phyloP scores from a whole-genome alignment of 2,888 invertebrate species.

The Teleiodes luculella region DNA sequence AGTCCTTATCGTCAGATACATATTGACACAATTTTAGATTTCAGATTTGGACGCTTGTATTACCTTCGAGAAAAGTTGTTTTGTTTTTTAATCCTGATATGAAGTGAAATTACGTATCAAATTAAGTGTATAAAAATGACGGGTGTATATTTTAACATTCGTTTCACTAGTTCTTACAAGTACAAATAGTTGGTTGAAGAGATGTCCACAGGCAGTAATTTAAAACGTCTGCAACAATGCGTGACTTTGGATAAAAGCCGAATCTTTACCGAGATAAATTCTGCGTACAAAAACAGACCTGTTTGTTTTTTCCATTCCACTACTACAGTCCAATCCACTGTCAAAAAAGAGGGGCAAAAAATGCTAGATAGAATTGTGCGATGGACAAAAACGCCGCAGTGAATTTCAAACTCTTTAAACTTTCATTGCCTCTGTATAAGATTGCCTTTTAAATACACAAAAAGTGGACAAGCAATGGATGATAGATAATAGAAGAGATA shows the following conservation, averaged over 20 bases:
- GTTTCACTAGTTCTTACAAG: background rate
- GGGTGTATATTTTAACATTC: too few relatives aligned
- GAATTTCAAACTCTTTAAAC: background rate
- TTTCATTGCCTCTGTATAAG: background rate
- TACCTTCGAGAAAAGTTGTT: too few relatives aligned
- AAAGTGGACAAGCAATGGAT: slow-evolving; percentile 11
- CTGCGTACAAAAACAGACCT: slow-evolving; percentile 48
- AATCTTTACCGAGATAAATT: slow-evolving; percentile 44
- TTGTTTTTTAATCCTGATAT: too few relatives aligned
- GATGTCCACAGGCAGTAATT: slow-evolving; percentile 43
- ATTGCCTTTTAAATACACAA: background rate
- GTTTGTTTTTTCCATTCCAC: slow-evolving; percentile 53
- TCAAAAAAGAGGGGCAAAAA: slow-evolving; percentile 40
- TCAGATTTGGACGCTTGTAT: too few relatives aligned
- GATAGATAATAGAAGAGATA: too few relatives aligned
- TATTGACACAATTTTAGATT: too few relatives aligned
- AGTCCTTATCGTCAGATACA: too few relatives aligned
- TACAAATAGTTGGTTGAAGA: slow-evolving; percentile 22
- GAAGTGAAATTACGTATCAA: too few relatives aligned
- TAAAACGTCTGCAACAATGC: slow-evolving; percentile 41
- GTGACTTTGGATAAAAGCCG: slow-evolving; percentile 36
- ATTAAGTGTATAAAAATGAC: too few relatives aligned
- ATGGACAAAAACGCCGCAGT: slow-evolving; percentile 20
- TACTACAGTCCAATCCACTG: slow-evolving; percentile 28
- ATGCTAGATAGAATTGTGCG: slow-evolving; percentile 34